These are phyloP conservation scores for Echeneis naucrates DNA, from an alignment of 2,797 vertebrate species.

Conservation along the genomic window DNA sequence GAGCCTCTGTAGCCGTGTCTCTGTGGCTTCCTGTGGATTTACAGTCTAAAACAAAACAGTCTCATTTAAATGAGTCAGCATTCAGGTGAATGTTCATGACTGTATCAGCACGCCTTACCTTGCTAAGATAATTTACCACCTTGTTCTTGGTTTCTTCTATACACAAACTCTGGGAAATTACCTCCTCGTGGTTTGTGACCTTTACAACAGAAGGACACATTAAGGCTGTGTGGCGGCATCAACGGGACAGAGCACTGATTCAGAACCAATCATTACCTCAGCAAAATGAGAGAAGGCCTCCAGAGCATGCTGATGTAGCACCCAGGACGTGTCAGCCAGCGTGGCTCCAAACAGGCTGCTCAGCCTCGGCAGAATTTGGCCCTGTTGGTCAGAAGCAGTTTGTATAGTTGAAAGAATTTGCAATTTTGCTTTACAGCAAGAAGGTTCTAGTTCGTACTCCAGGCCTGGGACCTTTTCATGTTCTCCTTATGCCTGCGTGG, in stretches of 20 bases:
- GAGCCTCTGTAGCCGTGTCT: constrained; percentile 81
- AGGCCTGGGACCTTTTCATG: too few relatives aligned
- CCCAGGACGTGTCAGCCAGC: constrained; percentile 86
- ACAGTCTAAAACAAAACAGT: constrained; percentile 62
- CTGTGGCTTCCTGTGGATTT: constrained; percentile 75
- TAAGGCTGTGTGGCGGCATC: not conserved
- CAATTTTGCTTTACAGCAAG: too few relatives aligned
- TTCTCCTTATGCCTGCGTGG: too few relatives aligned
- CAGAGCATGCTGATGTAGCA: constrained; percentile 89
- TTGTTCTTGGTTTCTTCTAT: constrained; percentile 89
- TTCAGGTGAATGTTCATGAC: not conserved
- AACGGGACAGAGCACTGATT: not conserved
- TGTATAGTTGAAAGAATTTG: not conserved
- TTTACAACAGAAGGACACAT: constrained; percentile 57
- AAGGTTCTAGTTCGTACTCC: too few relatives aligned
- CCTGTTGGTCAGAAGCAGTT: constrained; percentile 76
- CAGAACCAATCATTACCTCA: constrained; percentile 82
- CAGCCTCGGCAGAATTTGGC: constrained; percentile 86
- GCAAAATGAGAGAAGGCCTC: constrained; percentile 94
- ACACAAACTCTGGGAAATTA: constrained; percentile 91
- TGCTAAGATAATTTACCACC: constrained; percentile 93
- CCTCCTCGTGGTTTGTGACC: constrained; percentile 93
- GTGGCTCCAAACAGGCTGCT: constrained; percentile 86
- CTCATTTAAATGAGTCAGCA: not conserved
- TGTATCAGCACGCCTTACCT: constrained; percentile 82